Percentiles rank a stretch among this genome's conserved stretches.
These are phyloP conservation scores for Rostratula benghalensis DNA, from an alignment of 2,113 vertebrate species.

Conservation along the genomic window DNA sequence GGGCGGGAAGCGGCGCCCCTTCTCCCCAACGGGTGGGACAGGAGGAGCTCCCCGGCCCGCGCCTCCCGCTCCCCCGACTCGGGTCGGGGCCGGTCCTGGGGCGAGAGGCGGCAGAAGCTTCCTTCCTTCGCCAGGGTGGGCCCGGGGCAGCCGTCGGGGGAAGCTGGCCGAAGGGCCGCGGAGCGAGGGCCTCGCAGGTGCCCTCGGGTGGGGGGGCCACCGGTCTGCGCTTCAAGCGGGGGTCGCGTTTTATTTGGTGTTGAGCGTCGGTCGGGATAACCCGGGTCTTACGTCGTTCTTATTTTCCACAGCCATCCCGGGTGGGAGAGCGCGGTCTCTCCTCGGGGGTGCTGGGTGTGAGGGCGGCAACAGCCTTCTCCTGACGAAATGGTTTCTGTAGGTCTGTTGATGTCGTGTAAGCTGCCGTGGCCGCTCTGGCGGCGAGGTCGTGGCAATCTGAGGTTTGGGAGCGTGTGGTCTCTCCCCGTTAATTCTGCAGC, in stretches of 20 bases:
- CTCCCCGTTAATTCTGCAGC: accelerated
- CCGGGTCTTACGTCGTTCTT: accelerated
- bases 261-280: background rate
- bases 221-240: background rate
- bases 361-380: background rate
- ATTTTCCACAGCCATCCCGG: accelerated
- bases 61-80: background rate
- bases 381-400: background rate
- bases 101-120: background rate
- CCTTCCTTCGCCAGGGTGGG: background rate
- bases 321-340: accelerated
- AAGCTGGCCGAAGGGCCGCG: background rate
- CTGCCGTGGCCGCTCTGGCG: background rate
- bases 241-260: accelerated
- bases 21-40: too few species aligned
- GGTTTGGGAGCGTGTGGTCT: background rate
- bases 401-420: too few species aligned
- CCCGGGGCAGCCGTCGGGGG: background rate
- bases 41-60: too few species aligned
- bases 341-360: accelerated
- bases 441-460: accelerated
- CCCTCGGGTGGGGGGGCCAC: background rate
- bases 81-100: background rate
- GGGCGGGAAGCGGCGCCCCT: background rate
- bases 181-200: too few species aligned